Base-by-base conservation (phyloP, 2,888 invertebrate genomes). In the Xiphydria camelus region DNA sequence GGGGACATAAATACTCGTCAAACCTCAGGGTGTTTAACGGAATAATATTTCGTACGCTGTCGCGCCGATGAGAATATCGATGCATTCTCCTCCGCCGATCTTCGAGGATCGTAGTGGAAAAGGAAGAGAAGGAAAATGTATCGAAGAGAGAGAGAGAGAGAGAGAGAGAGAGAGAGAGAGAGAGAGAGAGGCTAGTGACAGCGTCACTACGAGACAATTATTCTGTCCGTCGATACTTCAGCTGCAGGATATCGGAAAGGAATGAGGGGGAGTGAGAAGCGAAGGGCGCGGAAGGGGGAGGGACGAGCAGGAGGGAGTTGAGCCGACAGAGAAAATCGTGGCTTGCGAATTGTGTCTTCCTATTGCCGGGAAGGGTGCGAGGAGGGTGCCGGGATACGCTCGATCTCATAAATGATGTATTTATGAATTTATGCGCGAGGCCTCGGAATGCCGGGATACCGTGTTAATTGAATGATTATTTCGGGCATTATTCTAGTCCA, bases 141-240 rank as follows among this genome's bases (percentile, higher is more conserved):
- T n/a, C n/a, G n/a, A n/a, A n/a, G n/a, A n/a, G n/a, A n/a, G n/a
- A n/a, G n/a, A n/a, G n/a, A n/a, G n/a, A n/a, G n/a, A n/a, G n/a
- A n/a, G n/a, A n/a, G n/a, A n/a, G n/a, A n/a, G n/a, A n/a, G n/a
- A n/a, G n/a, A n/a, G n/a, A n/a, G n/a, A n/a, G n/a, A n/a, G n/a
- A n/a, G n/a, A n/a, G n/a, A n/a, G n/a, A n/a, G n/a, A n/a, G n/a
- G n/a, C n/a, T n/a, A n/a, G n/a, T n/a, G n/a, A n/a, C n/a, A n/a
- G n/a, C n/a, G n/a, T n/a, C 45, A 53, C 39, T 36, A 42, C 21
- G 37, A 41, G 26, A 43, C 44, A 55, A 54, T 52, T 54, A 58
- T 58, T 56, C 31, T 32, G 32, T 51, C 38, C 22, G 51, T 41
- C 40, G 42, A 55, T 60, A 60, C 55, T 48, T 60, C 42, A 35